These are phyloP conservation scores for Pteruthius melanotis DNA, from an alignment of 2,113 vertebrate genomes.

Conservation along the genomic window DNA sequence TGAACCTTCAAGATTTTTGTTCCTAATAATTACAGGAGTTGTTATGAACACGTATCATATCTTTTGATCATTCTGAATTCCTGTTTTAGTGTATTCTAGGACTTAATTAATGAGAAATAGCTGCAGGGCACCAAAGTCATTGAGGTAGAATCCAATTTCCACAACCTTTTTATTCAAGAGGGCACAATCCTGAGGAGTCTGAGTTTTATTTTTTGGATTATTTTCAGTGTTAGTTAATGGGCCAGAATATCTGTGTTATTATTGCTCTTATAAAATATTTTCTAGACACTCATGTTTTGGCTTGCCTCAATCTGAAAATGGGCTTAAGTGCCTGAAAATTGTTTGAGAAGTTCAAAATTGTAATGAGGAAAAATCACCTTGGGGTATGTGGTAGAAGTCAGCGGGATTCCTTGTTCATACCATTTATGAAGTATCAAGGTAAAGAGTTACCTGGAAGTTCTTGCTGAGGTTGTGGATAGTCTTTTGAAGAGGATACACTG, in stretches of 20 bases:
- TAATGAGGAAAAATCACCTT: constrained; percentile 15
- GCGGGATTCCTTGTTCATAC: neutral
- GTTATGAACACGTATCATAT: neutral
- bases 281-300: constrained; percentile 18
- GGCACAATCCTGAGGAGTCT: neutral
- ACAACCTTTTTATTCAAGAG: neutral
- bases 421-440: neutral
- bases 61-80: constrained; percentile 31
- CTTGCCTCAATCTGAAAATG: constrained; percentile 34
- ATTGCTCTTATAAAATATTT: neutral
- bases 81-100: constrained; percentile 9
- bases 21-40: neutral
- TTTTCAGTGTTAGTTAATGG: neutral
- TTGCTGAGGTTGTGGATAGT: neutral
- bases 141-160: constrained; percentile 26
- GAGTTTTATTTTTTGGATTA: neutral
- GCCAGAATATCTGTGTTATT: neutral
- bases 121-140: constrained; percentile 6
- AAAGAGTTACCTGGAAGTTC: neutral
- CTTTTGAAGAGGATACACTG: neutral
- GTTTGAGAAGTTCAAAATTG: neutral
- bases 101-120: constrained; percentile 31
- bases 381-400: constrained; percentile 5
- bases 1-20: neutral
- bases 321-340: constrained; percentile 14